A percentile compares a stretch with the other conserved stretches of the same genome.
Evolutionary conservation across 1,140 invertebrate species (phyloP).

Genomic region (Bombus sylvicola): DNA sequence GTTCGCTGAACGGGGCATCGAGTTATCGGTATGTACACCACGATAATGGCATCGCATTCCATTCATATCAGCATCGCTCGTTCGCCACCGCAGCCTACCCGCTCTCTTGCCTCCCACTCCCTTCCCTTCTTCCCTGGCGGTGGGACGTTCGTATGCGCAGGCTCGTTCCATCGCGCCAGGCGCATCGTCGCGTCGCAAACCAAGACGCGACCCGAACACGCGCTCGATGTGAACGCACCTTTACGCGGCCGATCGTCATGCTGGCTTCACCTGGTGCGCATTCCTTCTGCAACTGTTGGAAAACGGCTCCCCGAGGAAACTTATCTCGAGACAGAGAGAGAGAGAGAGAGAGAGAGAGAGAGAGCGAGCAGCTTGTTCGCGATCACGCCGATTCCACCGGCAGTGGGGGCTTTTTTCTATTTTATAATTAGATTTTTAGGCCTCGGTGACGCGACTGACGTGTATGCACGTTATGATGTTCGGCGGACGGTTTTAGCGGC

Average conservation of each 20-base stretch:
- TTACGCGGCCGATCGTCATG: constrained; percentile 26
- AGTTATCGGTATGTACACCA: constrained; percentile 75
- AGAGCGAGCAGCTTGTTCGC: neutral
- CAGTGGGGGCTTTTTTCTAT: neutral
- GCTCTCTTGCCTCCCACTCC: constrained; percentile 7
- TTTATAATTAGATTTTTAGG: constrained; percentile 3
- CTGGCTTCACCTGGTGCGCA: constrained; percentile 16
- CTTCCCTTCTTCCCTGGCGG: no score
- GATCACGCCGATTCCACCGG: neutral
- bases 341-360: neutral
- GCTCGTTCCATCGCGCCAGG: neutral
- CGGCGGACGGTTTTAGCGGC: no score
- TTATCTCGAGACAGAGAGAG: constrained; percentile 6
- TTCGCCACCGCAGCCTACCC: constrained; percentile 51
- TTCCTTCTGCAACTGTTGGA: constrained; percentile 32
- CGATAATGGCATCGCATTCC: constrained; percentile 81
- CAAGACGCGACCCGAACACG: neutral
- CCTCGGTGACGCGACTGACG: neutral
- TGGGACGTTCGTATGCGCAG: neutral
- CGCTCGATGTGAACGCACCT: constrained; percentile 25
- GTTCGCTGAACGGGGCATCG: constrained; percentile 53
- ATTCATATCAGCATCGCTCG: constrained; percentile 77
- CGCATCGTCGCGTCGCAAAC: neutral
- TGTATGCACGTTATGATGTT: neutral
- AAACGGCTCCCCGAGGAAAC: constrained; percentile 17